Base-by-base conservation (phyloP, 2,113 vertebrate species). In the Eptatretus burgeri region DNA sequence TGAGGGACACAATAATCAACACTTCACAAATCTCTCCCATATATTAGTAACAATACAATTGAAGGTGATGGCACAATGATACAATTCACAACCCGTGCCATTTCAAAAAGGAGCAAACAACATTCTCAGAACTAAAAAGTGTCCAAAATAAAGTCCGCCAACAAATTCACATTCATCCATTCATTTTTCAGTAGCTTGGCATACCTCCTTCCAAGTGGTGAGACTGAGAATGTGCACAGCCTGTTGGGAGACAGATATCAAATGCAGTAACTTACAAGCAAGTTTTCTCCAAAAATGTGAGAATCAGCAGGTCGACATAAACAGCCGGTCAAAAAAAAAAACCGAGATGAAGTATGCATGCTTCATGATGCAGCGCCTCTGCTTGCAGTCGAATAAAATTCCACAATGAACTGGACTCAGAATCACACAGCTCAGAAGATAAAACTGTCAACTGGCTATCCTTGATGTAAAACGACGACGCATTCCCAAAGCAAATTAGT, bases 171-270 rank as follows among this genome's bases (percentile, higher is more conserved):
- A 49, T n/a, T n/a, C 56, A 64, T 9, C 1, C 64, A 51, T 4
- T 27, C 17, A 19, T 2, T 52, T 51, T 60, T 63, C 27, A 27
- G 62, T 13, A 65, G 49, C 49, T 17, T 63, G 53, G 69, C 81
- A 9, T 75, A 98, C 91, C 80, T 98, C 89, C 71, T 83, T 78
- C 91, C 91, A 98, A 72, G 70, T 93, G 67, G 86, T 81, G 62
- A 98, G 67, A 51, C 78, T 79, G 83, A 95, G 78, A 51, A 91
- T 77, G 51, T 98, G 87, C 70, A 88, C 89, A 8, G 87, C 93
- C 91, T 98, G 68, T 50, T 27, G 62, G 62, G 67, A 62, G 12
- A 68, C 19, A 70, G 63, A 20, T 67, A 14, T 68, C 62, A n/a
- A 51, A 14, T 2, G 68, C 9, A 66, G 19, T 11, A n/a, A n/a